Percentiles rank a stretch among this genome's conserved stretches.
Conservation (phyloP, 2,113 vertebrate genomes). For the Neopipo cinnamomea region DNA sequence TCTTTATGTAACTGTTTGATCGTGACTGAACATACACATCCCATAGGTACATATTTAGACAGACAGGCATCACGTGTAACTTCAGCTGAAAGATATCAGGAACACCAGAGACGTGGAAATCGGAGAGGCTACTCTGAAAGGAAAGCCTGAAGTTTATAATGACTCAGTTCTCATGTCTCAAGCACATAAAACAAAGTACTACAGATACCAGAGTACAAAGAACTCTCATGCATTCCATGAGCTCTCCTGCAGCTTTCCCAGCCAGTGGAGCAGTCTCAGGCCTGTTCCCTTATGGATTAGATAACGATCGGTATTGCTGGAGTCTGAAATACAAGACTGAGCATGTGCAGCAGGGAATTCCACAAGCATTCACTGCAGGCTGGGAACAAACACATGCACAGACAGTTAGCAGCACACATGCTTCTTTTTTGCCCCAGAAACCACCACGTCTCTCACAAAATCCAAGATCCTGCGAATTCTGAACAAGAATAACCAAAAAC, state of each 20-base stretch:
- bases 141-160: background rate
- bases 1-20: background rate
- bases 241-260: background rate
- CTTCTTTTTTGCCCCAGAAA: background rate
- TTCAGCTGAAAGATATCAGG: background rate
- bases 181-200: background rate
- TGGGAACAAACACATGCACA: background rate
- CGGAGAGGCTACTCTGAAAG: background rate
- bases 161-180: background rate
- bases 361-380: background rate
- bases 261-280: background rate
- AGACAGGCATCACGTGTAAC: accelerated
- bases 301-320: background rate
- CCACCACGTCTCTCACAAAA: background rate
- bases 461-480: background rate
- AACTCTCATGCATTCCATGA: background rate
- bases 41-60: background rate
- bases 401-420: background rate
- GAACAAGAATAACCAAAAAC: background rate
- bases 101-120: background rate
- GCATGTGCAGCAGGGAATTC: background rate
- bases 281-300: background rate
- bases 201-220: background rate
- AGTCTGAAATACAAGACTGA: background rate
- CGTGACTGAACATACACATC: background rate